Evolutionary conservation across 2,797 vertebrate species (phyloP), one percentile per base, ranked within the genome.

Genomic region (Chlorospingus semifuscus): DNA sequence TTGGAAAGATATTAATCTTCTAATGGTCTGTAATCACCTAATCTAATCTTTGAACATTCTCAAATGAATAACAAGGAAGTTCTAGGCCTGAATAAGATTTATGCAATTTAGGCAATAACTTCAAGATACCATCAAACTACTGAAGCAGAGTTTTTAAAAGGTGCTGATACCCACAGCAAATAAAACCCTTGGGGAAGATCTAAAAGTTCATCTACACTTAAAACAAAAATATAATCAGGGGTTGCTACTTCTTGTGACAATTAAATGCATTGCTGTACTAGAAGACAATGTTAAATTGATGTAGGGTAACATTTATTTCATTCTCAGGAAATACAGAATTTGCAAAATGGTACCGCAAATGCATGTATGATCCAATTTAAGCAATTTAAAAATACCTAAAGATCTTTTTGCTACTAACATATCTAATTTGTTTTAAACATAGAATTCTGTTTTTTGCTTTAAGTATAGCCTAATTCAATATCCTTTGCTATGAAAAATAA

Each of bases 401-500:
- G 7, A 15, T 93, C 34, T 74, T 96, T 95, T 96, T 71, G 49
- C 37, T 88, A 56, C 42, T 90, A 93, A 70, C 18, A 46, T 52
- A 80, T 78, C n/a, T 59, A 55, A 66, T 30, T 56, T 92, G 15
- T 59, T 95, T 52, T 94, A 66, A 55, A n/a, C 19, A 69, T 32
- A 23, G 37, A 65, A 78, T 46, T 87, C 27, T 81, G 11, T 3
- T 60, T 91, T 92, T 87, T 83, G 36, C 44, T 93, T 84, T 66
- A 86, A 60, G 41, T 83, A 68, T 50, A 93, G 11, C 8, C 37
- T 87, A 91, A 94, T 96, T 95, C 70, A 95, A 95, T 95, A 83
- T 30, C 47, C 57, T 95, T 97, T 93, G 39, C 83, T 65, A 79
- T 60, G 78, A 95, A 96, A 93, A 87, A 61, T 29, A 60, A 15